Base-by-base conservation (phyloP, 2,113 vertebrate species). In the Datnioides undecimradiatus region DNA sequence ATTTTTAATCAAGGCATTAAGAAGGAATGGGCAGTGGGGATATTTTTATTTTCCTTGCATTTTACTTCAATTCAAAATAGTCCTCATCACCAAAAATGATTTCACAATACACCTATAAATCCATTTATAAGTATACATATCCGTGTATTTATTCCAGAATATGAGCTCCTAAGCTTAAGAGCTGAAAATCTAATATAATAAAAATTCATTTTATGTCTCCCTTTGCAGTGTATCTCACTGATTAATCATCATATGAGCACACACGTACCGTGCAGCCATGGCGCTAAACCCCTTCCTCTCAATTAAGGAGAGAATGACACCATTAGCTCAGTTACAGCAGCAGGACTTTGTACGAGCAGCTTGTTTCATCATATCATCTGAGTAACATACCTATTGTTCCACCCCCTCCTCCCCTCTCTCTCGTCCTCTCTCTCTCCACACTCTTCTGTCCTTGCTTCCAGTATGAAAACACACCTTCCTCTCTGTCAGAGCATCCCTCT, bases 1-100 rank as follows among this genome's bases (percentile, higher is more conserved):
- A 55, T 85, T 81, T 83, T 84, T 79, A 88, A 90, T 91, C 78
- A 81, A 80, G 72, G 51, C 52, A 70, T 85, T 85, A 84, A 79
- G 62, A 10, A 71, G 63, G 16, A 38, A 75, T 55, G 51, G 73
- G 63, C 33, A 48, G 57, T 36, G 31, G 31, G 54, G 29, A 45
- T 45, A 51, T 52, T n/a, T n/a, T n/a, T 68, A 27, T 79, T 64
- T 73, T 68, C 25, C 19, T 29, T 23, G 19, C 10, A 1, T 72
- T 58, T 45, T 74, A 58, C 43, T 68, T 75, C 65, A 5, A 70
- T 70, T 84, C 5, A 74, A 72, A 79, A 78, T 27, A 67, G 6
- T 11, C 23, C 21, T 69, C 3, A n/a, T 55, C 11, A 34, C 17
- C 17, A 59, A 68, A 48, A 69, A n/a, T 17, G 8, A 33, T 25